Evolutionary conservation across 2,888 invertebrate species (phyloP).

Genomic region (Sipha maydis): DNA sequence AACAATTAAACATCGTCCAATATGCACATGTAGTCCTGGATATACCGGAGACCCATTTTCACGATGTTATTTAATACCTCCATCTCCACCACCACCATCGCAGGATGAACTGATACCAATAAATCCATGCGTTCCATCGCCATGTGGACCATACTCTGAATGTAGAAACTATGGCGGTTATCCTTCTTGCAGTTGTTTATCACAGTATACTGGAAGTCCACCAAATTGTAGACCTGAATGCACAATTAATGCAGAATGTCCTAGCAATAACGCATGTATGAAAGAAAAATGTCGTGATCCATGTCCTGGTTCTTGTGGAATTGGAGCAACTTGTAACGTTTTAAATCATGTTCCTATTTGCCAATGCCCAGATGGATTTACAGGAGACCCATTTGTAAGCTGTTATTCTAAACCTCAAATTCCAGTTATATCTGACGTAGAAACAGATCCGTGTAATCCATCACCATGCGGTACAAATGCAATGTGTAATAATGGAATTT

Average conservation of each 20-base stretch:
- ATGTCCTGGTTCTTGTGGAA: constrained; percentile 69
- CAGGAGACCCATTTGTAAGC: constrained; percentile 68
- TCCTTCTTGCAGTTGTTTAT: constrained; percentile 78
- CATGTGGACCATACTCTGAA: constrained; percentile 82
- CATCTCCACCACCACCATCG: constrained; percentile 65
- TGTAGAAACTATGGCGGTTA: constrained; percentile 76
- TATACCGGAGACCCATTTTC: constrained; percentile 68
- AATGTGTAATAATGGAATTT: constrained; percentile 73
- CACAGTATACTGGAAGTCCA: constrained; percentile 76
- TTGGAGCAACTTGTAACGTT: constrained; percentile 69
- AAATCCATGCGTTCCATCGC: constrained; percentile 76
- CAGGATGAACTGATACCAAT: constrained; percentile 63
- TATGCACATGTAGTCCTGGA: constrained; percentile 68
- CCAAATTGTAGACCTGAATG: constrained; percentile 81
- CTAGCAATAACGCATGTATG: constrained; percentile 69
- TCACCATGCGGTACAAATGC: constrained; percentile 81
- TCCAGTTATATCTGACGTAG: constrained; percentile 60
- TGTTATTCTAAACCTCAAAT: constrained; percentile 65
- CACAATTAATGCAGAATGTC: constrained; percentile 73
- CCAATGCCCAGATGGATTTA: constrained; percentile 70
- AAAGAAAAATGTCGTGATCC: constrained; percentile 70
- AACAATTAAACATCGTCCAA: constrained; percentile 68
- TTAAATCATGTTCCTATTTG: constrained; percentile 83
- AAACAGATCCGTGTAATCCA: constrained; percentile 74
- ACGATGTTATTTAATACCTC: constrained; percentile 66